Evolutionary conservation across 2,113 vertebrate species (phyloP).

Genomic region (Melanocharis versteri): DNA sequence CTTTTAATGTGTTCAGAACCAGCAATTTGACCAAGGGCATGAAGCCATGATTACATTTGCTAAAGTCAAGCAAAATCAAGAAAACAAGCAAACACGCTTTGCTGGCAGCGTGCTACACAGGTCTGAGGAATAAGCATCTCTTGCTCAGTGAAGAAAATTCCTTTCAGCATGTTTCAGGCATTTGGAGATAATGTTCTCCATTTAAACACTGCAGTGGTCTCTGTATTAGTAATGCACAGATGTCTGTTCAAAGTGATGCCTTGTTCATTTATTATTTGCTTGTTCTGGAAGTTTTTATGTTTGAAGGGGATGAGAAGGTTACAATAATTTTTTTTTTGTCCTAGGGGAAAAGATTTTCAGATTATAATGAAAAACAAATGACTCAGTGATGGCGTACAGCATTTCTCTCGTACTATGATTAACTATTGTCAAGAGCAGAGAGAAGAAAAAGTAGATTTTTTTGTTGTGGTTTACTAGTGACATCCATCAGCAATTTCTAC

Average conservation of each 20-base stretch:
- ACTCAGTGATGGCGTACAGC: neutral
- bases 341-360: neutral
- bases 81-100: neutral
- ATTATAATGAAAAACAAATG: conserved; percentile 43
- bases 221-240: neutral
- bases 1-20: neutral
- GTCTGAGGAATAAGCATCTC: neutral
- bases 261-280: neutral
- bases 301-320: conserved; percentile 23
- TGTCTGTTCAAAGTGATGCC: neutral
- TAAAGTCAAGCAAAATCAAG: neutral
- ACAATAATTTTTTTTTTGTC: neutral
- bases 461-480: conserved; percentile 2
- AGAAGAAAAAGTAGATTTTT: neutral
- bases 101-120: accelerated
- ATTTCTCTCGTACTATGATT: conserved; percentile 17
- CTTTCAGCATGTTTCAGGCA: neutral
- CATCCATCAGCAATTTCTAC: conserved; percentile 26
- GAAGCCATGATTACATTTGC: neutral
- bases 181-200: neutral
- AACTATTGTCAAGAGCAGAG: conserved; percentile 15
- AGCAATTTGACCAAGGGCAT: neutral
- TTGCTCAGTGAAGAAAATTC: neutral
- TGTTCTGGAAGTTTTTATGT: neutral
- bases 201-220: neutral